phyloP scores from a whole-genome alignment of 1,140 invertebrate species.

The Trachymyrmex cornetzi region DNA sequence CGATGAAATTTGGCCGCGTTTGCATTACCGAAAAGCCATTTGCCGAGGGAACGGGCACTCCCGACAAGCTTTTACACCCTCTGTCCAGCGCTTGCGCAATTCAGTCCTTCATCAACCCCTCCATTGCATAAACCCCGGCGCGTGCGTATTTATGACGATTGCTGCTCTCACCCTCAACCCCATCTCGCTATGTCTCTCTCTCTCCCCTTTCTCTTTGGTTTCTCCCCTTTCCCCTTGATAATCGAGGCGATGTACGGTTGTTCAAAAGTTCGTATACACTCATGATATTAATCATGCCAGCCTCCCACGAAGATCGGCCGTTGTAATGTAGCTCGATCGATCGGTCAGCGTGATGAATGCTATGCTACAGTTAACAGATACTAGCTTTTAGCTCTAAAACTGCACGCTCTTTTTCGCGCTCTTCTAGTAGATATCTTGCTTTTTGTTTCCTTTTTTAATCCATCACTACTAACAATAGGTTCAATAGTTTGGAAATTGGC shows the following conservation, averaged over 20 bases:
- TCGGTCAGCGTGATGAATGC: slow-evolving; percentile 6
- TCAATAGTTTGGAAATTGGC: slow-evolving; percentile 36
- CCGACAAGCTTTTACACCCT: slow-evolving; percentile 68
- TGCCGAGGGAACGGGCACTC: slow-evolving; percentile 47
- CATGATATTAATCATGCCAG: slow-evolving; percentile 55
- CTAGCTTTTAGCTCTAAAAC: not conserved
- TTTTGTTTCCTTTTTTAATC: slow-evolving; percentile 28
- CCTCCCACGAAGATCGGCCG: slow-evolving; percentile 34
- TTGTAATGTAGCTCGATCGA: slow-evolving; percentile 40
- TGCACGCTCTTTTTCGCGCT: not conserved
- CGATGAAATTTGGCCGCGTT: slow-evolving; percentile 70
- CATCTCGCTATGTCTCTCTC: slow-evolving; percentile 15
- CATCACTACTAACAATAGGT: not conserved
- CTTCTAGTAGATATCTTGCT: not conserved
- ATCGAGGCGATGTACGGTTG: slow-evolving; percentile 51
- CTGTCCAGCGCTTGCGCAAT: slow-evolving; percentile 69
- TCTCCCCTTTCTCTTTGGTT: slow-evolving; percentile 10
- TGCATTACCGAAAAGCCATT: slow-evolving; percentile 66
- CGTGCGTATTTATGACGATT: slow-evolving; percentile 44
- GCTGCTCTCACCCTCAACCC: slow-evolving; percentile 6
- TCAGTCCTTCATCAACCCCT: slow-evolving; percentile 62
- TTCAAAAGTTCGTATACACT: slow-evolving; percentile 49
- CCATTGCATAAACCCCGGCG: slow-evolving; percentile 48
- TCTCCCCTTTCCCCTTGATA: not conserved
- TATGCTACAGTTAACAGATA: slow-evolving; percentile 16